Evolutionary conservation across 1,140 invertebrate genomes (phyloP), one percentile per base, ranked within the genome.

Genomic region (Heliconius melpomene): DNA sequence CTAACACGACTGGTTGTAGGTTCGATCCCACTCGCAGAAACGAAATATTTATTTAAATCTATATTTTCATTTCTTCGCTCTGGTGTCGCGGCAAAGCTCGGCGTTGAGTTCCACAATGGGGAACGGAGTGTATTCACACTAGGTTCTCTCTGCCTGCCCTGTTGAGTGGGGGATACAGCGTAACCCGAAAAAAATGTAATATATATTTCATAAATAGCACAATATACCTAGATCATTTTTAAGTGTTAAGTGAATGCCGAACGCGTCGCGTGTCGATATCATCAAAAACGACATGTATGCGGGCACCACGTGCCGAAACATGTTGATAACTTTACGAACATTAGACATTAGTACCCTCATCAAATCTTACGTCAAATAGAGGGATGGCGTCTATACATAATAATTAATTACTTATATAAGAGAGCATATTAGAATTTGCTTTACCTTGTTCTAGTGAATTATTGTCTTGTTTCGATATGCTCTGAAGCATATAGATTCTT

Each of bases 261-360:
- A n/a, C 71, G 18, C 2, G 71, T 72, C 3, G 70, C 16, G 7
- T 13, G 26, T 20, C 8, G 70, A 71, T 71, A 71, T 71, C 16
- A 71, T 71, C 70, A 71, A 32, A 71, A 29, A 71, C 70, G 29
- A 71, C 32, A 13, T 46, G n/a, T 36, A 75, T 79, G 79, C 52
- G 79, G 79, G 79, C 36, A 75, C 36, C 79, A 80, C 70, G 79
- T 73, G 79, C 73, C 77, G 26, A 72, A 52, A 73, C 70, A 60
- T n/a, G 54, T 74, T 74, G 36, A 79, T 74, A 72, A 75, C 78
- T 71, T 23, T 70, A 79, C 71, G 32, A 73, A 77, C 71, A 73
- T 73, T 78, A 73, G 71, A 77, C 71, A 73, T 73, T 78, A 73
- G 23, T 16, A 52, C 77, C 71, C 46, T 70, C 72, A 73, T 73